Base-by-base conservation (phyloP, 2,888 invertebrate genomes). In the Toxonevra muliebris region DNA sequence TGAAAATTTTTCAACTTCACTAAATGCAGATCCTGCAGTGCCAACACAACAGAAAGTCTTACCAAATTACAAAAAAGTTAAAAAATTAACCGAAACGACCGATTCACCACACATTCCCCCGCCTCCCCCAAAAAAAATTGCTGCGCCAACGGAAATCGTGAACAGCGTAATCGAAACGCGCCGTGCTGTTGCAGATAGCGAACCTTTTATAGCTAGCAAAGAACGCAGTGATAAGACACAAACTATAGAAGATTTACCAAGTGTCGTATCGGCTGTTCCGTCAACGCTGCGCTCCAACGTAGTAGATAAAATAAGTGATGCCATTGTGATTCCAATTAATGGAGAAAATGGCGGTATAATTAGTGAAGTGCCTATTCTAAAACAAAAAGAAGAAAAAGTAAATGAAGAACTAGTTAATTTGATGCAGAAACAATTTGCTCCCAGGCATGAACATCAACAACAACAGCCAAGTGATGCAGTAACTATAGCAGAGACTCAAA, bases 61-160 rank as follows among this genome's bases (percentile, higher is more conserved):
- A 59, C 73, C 73, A 53, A 75, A 73, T 71, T 71, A 75, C 65
- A 73, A 73, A 70, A 74, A 74, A 70, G 50, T 74, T 7, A 73
- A 71, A 70, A 72, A 74, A 62, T 58, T 73, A 13, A 53, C 30
- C 4, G 57, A 57, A n/a, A 42, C 19, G 4, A 15, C 7, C 30
- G 7, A 30, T 30, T 30, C 7, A 7, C 30, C 30, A 30, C 30
- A 30, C 30, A 30, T 30, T 43, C 19, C 45, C 13, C 13, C 57
- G n/a, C 50, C 53, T 41, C 15, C 41, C n/a, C 1, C 58, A 57
- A 7, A 20, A 40, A 15, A 55, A 52, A 20, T n/a, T 57, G 42
- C 43, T 52, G 13, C 52, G 52, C 48, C 45, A 50, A 50, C 15
- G 7, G 45, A 19, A 52, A 20, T 52, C 12, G 17, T 52, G 7